Evolutionary conservation across 2,797 vertebrate species (phyloP).

Genomic region (Muscicapa comitata): DNA sequence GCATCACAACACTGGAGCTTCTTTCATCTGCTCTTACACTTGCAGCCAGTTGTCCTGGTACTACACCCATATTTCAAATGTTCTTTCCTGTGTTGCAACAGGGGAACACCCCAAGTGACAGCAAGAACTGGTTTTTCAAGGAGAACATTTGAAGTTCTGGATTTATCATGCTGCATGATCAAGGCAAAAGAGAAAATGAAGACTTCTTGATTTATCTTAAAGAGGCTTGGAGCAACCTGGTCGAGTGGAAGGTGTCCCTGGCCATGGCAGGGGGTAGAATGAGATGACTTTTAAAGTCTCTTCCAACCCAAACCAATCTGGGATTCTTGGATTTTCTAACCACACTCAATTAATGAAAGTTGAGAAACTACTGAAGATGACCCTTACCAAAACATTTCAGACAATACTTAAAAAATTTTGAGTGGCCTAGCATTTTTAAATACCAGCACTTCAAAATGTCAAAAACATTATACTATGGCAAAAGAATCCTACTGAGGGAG

Average conservation of each 20-base stretch:
- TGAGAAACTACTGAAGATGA: neutral
- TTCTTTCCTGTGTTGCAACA: neutral
- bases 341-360: neutral
- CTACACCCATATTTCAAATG: fast-evolving
- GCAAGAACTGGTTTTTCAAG: neutral
- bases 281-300: neutral
- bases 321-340: neutral
- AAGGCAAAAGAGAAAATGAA: neutral
- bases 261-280: neutral
- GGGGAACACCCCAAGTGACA: neutral
- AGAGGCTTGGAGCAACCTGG: fast-evolving
- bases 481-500: neutral
- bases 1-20: neutral
- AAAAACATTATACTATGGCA: neutral
- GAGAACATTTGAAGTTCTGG: neutral
- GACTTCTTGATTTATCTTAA: neutral
- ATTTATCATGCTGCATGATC: neutral
- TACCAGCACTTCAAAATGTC: neutral
- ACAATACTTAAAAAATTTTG: neutral
- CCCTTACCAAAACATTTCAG: neutral
- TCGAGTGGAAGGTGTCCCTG: neutral
- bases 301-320: neutral
- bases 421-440: neutral
- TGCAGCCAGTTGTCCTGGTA: neutral
- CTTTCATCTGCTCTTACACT: neutral